A percentile compares a stretch with the other conserved stretches of the same genome.
Evolutionary conservation across 1,140 invertebrate species (phyloP).

Genomic region (Paralvinella palmiformis): DNA sequence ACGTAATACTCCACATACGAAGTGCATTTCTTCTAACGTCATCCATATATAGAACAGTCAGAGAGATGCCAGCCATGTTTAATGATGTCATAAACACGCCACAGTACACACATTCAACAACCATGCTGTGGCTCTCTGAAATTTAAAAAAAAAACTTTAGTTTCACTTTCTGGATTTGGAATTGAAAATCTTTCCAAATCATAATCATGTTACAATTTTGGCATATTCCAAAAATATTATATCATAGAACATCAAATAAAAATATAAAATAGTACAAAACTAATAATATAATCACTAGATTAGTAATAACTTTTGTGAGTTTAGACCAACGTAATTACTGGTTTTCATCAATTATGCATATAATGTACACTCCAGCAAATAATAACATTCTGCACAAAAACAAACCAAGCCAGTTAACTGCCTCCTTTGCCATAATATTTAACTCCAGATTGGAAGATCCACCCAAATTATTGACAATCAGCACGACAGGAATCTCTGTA

Average conservation of each 20-base stretch:
- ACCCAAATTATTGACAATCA: conserved; percentile 77
- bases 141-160: not conserved
- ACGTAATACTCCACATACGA: not conserved
- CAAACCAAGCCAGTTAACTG: conserved; percentile 49
- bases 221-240: not conserved
- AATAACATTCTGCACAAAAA: not conserved
- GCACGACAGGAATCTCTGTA: conserved; percentile 56
- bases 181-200: not conserved
- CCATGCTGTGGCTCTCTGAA: conserved; percentile 51
- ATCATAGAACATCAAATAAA: not conserved
- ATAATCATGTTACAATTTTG: not conserved
- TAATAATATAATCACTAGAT: too few relatives aligned
- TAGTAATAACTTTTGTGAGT: too few relatives aligned
- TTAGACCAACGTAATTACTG: not conserved
- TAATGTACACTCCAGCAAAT: not conserved
- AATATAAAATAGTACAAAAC: not conserved
- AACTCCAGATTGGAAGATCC: conserved; percentile 70
- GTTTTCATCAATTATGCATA: not conserved
- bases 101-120: conserved; percentile 60
- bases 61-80: conserved; percentile 72
- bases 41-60: conserved; percentile 60
- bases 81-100: conserved; percentile 73
- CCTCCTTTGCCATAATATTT: conserved; percentile 66
- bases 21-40: conserved; percentile 16
- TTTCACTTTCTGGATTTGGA: not conserved